Evolutionary conservation across 2,113 vertebrate genomes (phyloP).

Genomic region (human): GRCh38 chr12:120638001-120638500

Average conservation of each 20-base stretch:
- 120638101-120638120: background rate
- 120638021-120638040: background rate
- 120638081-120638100: background rate
- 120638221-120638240: background rate
- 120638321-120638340: constrained; percentile 25
- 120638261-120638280: background rate
- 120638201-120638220: background rate
- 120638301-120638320: background rate
- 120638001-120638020: background rate
- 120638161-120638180: background rate
- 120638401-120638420: background rate
- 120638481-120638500: background rate
- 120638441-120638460: background rate
- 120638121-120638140: background rate
- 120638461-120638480: background rate
- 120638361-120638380: background rate
- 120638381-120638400: background rate
- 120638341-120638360: background rate
- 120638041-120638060: background rate
- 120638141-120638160: background rate
- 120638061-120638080: background rate
- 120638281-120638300: background rate
- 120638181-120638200: background rate
- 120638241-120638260: background rate
- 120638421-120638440: constrained; percentile 25